Conservation (phyloP, 2,113 vertebrate species). For the Sclerurus mexicanus region DNA sequence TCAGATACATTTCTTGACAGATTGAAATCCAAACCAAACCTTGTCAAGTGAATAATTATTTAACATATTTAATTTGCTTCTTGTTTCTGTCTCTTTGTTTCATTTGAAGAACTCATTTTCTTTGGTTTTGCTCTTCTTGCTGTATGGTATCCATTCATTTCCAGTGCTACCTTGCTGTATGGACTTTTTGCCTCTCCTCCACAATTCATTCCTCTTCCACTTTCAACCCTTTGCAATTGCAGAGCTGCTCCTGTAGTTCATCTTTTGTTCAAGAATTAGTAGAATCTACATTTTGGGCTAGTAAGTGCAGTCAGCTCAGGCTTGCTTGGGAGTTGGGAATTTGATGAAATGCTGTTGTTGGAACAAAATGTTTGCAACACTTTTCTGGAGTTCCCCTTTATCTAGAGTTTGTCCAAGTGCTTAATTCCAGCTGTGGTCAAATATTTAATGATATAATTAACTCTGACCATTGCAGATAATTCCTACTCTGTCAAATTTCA, state of each 20-base stretch:
- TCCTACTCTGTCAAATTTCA: background rate
- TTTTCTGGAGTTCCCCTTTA: slow-evolving; percentile 19
- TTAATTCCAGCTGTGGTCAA: background rate
- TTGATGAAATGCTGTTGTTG: background rate
- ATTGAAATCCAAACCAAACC: background rate
- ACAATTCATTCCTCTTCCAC: background rate
- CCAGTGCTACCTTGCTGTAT: background rate
- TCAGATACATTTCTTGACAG: background rate
- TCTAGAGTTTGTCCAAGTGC: background rate
- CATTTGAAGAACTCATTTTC: background rate
- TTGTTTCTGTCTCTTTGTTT: background rate
- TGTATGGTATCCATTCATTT: background rate
- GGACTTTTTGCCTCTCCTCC: background rate
- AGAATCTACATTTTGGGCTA: background rate
- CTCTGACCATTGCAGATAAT: background rate
- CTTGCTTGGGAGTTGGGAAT: background rate
- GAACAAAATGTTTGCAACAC: background rate
- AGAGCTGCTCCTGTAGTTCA: accelerated
- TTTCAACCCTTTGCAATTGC: background rate
- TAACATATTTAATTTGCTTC: background rate
- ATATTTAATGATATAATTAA: background rate
- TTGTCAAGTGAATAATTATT: background rate
- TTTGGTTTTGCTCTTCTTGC: background rate
- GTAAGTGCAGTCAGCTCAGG: background rate
- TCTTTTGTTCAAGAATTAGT: background rate